A percentile compares a stretch with the other conserved stretches of the same genome.
Evolutionary conservation across 1,140 invertebrate genomes (phyloP).

Genomic region (Halesus radiatus): DNA sequence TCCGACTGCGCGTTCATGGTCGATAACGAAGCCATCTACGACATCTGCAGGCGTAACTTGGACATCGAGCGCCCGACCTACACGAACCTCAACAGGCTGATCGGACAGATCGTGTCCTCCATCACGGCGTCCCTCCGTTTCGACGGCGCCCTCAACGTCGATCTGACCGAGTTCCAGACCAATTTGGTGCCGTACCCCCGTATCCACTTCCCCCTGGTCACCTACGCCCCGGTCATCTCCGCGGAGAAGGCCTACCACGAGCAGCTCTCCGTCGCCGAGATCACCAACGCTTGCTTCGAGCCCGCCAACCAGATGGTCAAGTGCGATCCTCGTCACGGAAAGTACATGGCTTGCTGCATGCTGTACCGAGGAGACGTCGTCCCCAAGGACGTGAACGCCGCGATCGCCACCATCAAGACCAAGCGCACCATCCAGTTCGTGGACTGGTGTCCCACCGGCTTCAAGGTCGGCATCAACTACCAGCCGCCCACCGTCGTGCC

Average conservation of each 20-base stretch:
- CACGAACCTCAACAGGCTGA: constrained; percentile 83
- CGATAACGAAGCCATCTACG: constrained; percentile 90
- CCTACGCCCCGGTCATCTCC: constrained; percentile 88
- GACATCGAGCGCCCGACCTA: constrained; percentile 90
- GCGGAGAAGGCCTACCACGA: constrained; percentile 91
- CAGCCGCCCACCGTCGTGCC: constrained; percentile 87
- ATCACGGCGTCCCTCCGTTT: constrained; percentile 91
- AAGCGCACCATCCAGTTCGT: constrained; percentile 90
- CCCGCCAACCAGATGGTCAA: constrained; percentile 95
- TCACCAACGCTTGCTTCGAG: constrained; percentile 92
- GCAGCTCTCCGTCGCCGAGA: constrained; percentile 86
- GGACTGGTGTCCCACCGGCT: constrained; percentile 92
- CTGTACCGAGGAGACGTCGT: constrained; percentile 84
- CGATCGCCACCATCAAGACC: constrained; percentile 89
- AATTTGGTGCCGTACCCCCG: constrained; percentile 89
- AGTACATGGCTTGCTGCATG: constrained; percentile 92
- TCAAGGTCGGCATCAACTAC: constrained; percentile 87
- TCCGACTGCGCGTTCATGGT: constrained; percentile 92
- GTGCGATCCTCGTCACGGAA: constrained; percentile 89
- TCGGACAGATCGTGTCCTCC: constrained; percentile 89
- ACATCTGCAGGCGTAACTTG: constrained; percentile 90
- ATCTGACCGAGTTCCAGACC: constrained; percentile 92
- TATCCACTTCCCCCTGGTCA: constrained; percentile 87
- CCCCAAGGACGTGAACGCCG: constrained; percentile 86
- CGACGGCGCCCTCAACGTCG: constrained; percentile 90